phyloP scores from a whole-genome alignment of 1,140 invertebrate genomes.

The Harlomillsia oculata region DNA sequence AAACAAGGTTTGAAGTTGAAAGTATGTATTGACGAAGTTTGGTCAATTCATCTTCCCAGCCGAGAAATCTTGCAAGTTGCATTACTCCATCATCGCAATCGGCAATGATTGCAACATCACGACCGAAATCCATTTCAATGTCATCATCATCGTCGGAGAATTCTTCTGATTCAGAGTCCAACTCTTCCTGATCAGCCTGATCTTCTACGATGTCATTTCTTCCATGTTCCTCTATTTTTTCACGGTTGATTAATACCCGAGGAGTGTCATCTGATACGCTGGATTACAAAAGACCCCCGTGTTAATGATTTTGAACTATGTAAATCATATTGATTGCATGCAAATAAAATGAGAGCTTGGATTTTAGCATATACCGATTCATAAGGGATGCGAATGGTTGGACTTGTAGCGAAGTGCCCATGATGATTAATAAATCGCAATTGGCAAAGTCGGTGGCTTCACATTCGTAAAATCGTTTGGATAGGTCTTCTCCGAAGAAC shows the following conservation, averaged over 20 bases:
- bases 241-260: constrained; percentile 72
- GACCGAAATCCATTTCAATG: constrained; percentile 34
- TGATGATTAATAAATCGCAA: constrained; percentile 86
- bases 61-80: constrained; percentile 66
- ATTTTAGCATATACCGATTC: constrained; percentile 51
- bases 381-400: constrained; percentile 89
- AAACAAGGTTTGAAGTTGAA: no score
- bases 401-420: constrained; percentile 89
- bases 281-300: no score
- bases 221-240: constrained; percentile 64
- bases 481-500: constrained; percentile 81
- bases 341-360: neutral
- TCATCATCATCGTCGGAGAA: constrained; percentile 56
- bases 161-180: no score
- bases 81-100: constrained; percentile 78
- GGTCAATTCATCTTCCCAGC: constrained; percentile 51
- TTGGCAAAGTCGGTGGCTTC: constrained; percentile 63
- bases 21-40: no score
- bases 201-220: constrained; percentile 43
- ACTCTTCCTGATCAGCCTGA: constrained; percentile 45
- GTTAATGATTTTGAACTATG: no score
- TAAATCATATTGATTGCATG: neutral
- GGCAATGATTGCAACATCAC: constrained; percentile 79
- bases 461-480: constrained; percentile 58
- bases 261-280: constrained; percentile 64